Percentiles rank a stretch among this genome's conserved stretches.
phyloP scores from a whole-genome alignment of 2,113 vertebrate genomes.

The Platycercus adscitus region DNA sequence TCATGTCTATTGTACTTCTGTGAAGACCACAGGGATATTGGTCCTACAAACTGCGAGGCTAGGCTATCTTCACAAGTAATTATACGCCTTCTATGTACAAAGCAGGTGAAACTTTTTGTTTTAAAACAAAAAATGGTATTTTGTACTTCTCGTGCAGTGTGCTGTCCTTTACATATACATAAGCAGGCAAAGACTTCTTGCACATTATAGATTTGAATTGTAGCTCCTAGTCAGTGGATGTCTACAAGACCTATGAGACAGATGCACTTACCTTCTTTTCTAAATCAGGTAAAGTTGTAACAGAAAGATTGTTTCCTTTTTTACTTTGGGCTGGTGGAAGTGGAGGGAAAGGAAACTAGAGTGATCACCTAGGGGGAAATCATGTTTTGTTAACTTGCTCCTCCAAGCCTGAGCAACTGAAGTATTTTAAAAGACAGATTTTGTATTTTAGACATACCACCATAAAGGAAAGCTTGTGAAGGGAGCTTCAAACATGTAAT shows the following conservation, averaged over 20 bases:
- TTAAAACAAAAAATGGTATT: not conserved
- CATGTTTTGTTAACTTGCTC: not conserved
- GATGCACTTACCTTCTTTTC: conserved; percentile 92
- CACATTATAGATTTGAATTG: conserved; percentile 91
- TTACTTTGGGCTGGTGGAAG: not conserved
- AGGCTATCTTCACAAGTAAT: not conserved
- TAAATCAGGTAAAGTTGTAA: conserved; percentile 86
- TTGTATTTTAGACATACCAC: not conserved
- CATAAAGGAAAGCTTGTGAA: not conserved
- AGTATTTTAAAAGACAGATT: not conserved
- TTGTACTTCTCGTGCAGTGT: conserved; percentile 76
- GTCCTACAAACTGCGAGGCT: not conserved
- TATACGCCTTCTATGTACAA: not conserved
- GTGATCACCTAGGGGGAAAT: not conserved
- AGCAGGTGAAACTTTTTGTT: not conserved
- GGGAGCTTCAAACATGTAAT: not conserved
- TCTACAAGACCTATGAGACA: conserved; percentile 93
- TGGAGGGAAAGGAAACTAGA: not conserved
- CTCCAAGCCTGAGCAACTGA: not conserved
- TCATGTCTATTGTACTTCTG: not conserved
- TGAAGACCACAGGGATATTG: not conserved
- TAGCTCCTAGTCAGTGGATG: conserved; percentile 85
- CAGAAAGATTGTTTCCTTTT: not conserved
- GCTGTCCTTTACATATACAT: conserved; percentile 91
- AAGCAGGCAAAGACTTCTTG: conserved; percentile 83